Base-by-base conservation (phyloP, 1,140 invertebrate species). In the Megathymus violae region DNA sequence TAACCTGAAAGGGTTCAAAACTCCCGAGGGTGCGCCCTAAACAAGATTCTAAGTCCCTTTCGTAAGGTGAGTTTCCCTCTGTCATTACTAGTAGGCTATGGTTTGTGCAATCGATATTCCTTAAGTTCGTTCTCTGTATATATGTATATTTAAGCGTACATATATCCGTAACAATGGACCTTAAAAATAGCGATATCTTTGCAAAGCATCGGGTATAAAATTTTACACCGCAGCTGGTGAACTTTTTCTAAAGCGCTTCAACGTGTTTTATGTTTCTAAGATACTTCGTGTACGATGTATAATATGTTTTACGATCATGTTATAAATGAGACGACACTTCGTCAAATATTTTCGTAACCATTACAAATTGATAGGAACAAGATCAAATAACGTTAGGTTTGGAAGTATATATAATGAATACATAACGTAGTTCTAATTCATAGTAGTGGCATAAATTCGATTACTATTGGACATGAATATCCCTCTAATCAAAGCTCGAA, bases 1-100 rank as follows among this genome's bases (percentile, higher is more conserved):
- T 75, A 80, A 82, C 80, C 87, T 83, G 72, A 85, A 89, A 85
- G 85, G 85, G 82, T 88, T 89, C 71, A 80, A 80, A 51, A 13
- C 16, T 27, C 64, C 22, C 13, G 7, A 10, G 6, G 43, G 10
- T 34, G 41, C 56, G 19, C 48, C 52, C 27, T 52, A 56, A 58
- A 40, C 10, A 16, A 48, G 31, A 31, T 36, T 62, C 22, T 64
- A 61, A 54, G 58, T 62, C 34, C 25, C 14, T 40, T 11, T 14
- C 50, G 34, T 59, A 68, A 34, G 38, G 54, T 62, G 41, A 62
- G 36, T 40, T 56, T 64, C 46, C 48, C 56, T 54, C 4, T 52
- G n/a, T 13, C 34, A 14, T 13, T 6, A 9, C 16, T 15, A 40
- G 4, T 4, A 51, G 31, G 27, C 34, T 36, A 19, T n/a, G 48